Evolutionary conservation across 2,888 invertebrate species (phyloP).

Genomic region (Branchipolynoe longqiensis): DNA sequence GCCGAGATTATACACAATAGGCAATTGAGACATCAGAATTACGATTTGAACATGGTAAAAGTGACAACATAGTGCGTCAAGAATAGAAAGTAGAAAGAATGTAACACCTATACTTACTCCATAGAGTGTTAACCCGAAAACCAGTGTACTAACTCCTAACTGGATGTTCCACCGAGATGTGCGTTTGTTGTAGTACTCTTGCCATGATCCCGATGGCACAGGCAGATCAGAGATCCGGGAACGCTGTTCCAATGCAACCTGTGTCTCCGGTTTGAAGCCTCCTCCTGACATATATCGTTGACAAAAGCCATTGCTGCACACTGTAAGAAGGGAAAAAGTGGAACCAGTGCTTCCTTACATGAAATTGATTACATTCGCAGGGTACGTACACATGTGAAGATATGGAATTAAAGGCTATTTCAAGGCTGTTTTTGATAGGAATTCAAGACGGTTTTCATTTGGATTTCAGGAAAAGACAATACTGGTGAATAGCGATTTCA

Average conservation of each 20-base stretch:
- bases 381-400: too few species aligned
- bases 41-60: background rate
- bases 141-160: background rate
- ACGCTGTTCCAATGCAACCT: conserved; percentile 9
- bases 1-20: too few species aligned
- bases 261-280: conserved; percentile 18
- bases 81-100: background rate
- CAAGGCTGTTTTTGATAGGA: too few species aligned
- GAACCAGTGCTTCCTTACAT: background rate
- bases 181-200: conserved; percentile 30
- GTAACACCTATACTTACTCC: conserved; percentile 29
- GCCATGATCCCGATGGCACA: conserved; percentile 47
- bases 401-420: too few species aligned
- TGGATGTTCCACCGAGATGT: conserved; percentile 54
- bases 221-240: conserved; percentile 48
- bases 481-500: too few species aligned
- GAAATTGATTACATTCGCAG: conserved; percentile 5
- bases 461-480: too few species aligned
- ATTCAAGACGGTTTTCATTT: too few species aligned
- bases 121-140: conserved; percentile 8
- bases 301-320: conserved; percentile 8
- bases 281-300: conserved; percentile 15
- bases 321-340: background rate
- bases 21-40: too few species aligned
- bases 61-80: background rate